phyloP scores from a whole-genome alignment of 2,888 invertebrate genomes.

The Aelia acuminata region DNA sequence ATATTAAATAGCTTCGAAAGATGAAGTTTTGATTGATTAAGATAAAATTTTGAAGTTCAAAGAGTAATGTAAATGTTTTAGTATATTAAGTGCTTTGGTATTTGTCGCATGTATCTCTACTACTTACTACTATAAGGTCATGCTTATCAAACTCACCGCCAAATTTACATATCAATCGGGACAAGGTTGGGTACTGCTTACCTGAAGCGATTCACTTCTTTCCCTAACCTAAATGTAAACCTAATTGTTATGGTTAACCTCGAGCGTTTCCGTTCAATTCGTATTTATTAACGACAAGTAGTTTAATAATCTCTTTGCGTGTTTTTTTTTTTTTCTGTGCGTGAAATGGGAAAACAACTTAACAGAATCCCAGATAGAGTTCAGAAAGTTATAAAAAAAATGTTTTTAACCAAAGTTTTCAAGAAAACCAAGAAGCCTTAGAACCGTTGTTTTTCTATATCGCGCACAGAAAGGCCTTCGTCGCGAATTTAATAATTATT shows the following conservation, averaged over 20 bases:
- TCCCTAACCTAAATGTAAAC: neutral
- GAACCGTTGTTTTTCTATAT: no score
- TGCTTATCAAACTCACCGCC: conserved; percentile 2
- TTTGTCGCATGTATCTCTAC: neutral
- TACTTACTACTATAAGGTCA: neutral
- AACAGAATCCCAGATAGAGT: no score
- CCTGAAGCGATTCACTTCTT: neutral
- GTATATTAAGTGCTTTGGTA: neutral
- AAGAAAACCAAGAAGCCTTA: no score
- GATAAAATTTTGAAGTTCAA: neutral
- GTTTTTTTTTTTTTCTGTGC: no score
- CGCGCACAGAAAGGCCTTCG: no score
- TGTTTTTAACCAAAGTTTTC: no score
- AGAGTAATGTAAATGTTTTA: neutral
- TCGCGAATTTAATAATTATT: no score
- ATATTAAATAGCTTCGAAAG: no score
- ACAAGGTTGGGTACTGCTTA: conserved; percentile 10
- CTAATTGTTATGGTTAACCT: neutral
- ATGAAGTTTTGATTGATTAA: no score
- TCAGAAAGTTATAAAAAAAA: no score
- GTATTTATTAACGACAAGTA: neutral
- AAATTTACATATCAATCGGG: conserved; percentile 35
- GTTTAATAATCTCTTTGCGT: no score
- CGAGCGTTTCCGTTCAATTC: neutral
- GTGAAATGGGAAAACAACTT: no score